Percentiles rank a stretch among this genome's conserved stretches.
These are phyloP conservation scores for Sipunculus nudus DNA, from an alignment of 2,888 invertebrate species.

Conservation along the genomic window DNA sequence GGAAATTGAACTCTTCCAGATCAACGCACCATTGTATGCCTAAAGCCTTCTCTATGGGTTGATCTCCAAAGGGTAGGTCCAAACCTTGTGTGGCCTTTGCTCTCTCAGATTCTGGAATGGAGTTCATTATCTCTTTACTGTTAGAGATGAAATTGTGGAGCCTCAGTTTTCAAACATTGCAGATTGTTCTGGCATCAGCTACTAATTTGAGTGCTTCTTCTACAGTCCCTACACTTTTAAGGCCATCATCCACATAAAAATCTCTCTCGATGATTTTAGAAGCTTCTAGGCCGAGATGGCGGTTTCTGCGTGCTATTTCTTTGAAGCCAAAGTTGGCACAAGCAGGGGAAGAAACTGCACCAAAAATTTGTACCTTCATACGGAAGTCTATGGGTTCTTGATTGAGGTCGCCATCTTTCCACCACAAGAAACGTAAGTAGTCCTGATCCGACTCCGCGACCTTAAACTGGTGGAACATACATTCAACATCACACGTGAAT, in stretches of 20 bases:
- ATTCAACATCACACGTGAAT: constrained; percentile 28
- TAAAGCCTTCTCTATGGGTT: constrained; percentile 17
- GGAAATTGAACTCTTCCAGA: constrained; percentile 14
- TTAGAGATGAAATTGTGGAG: constrained; percentile 37
- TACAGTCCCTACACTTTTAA: constrained; percentile 8
- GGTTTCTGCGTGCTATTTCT: not conserved
- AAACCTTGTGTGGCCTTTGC: constrained; percentile 13
- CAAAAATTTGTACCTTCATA: constrained; percentile 21
- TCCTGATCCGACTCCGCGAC: constrained; percentile 19
- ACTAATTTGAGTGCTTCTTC: constrained; percentile 16
- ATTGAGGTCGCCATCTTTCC: constrained; percentile 11
- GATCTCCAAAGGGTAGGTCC: constrained; percentile 18
- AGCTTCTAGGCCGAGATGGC: constrained; percentile 3
- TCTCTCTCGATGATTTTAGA: not conserved
- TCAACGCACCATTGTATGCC: constrained; percentile 26
- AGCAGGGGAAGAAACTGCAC: constrained; percentile 9
- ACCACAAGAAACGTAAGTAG: constrained; percentile 27
- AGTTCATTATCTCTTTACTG: constrained; percentile 25
- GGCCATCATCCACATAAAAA: constrained; percentile 23
- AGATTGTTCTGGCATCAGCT: constrained; percentile 5
- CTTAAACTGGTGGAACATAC: constrained; percentile 30
- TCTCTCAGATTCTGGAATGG: constrained; percentile 28
- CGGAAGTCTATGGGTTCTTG: constrained; percentile 7
- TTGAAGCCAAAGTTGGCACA: constrained; percentile 23
- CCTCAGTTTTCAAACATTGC: constrained; percentile 24